These are phyloP conservation scores for Burhinus bistriatus DNA, from an alignment of 2,113 vertebrate genomes.

Conservation along the genomic window DNA sequence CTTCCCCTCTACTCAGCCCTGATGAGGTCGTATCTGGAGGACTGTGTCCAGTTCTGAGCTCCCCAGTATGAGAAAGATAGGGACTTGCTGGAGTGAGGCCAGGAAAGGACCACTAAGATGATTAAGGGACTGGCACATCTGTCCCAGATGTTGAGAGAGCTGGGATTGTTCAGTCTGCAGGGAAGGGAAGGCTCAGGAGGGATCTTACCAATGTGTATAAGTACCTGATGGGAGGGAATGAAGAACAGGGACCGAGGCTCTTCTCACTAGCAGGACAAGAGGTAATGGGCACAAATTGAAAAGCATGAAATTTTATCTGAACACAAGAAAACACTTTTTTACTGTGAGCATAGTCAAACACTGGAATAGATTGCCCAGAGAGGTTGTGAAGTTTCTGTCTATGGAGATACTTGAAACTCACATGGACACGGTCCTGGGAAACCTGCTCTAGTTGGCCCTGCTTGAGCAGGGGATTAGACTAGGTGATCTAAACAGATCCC, in stretches of 20 bases:
- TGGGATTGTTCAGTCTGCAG: neutral
- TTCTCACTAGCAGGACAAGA: neutral
- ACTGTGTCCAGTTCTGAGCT: neutral
- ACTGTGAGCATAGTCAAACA: neutral
- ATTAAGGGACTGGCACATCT: neutral
- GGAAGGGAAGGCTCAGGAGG: neutral
- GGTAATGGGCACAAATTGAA: neutral
- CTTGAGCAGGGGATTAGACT: neutral
- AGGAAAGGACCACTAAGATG: neutral
- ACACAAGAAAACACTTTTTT: rapidly evolving
- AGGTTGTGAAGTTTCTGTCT: neutral
- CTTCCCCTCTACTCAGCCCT: neutral
- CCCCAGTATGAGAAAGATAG: neutral
- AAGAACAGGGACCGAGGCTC: neutral
- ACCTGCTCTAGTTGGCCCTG: neutral
- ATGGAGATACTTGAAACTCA: rapidly evolving
- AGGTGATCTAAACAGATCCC: neutral
- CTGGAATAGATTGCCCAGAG: neutral
- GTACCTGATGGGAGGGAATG: rapidly evolving
- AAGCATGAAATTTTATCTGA: neutral
- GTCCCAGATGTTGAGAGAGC: neutral
- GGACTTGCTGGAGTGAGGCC: neutral
- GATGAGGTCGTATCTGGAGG: neutral
- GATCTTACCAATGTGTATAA: neutral
- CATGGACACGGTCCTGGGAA: rapidly evolving